A percentile compares a stretch with the other conserved stretches of the same genome.
Conservation (phyloP, 1,140 invertebrate genomes). For the Macrocentrus cingulum region DNA sequence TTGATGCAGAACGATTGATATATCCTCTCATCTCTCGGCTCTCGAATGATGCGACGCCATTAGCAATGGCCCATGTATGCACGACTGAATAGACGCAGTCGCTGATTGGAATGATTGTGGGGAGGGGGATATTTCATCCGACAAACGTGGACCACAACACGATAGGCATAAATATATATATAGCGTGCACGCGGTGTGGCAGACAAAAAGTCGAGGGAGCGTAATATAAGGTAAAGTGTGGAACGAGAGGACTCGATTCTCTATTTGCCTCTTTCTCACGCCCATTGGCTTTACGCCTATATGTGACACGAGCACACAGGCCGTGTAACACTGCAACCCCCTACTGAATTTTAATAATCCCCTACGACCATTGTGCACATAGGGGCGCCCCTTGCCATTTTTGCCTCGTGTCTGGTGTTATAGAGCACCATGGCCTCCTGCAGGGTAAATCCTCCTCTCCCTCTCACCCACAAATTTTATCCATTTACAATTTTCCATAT, state of each 20-base stretch:
- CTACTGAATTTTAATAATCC: constrained; percentile 52
- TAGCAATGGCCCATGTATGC: constrained; percentile 14
- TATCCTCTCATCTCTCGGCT: constrained; percentile 7
- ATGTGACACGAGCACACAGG: neutral
- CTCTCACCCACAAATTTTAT: neutral
- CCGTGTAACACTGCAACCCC: constrained; percentile 23
- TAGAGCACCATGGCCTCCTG: constrained; percentile 48
- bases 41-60: constrained; percentile 17
- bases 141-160: constrained; percentile 43
- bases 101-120: constrained; percentile 55
- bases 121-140: constrained; percentile 51
- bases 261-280: too few relatives aligned
- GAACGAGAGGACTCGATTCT: too few relatives aligned
- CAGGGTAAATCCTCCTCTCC: constrained; percentile 37
- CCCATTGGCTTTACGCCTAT: constrained; percentile 6
- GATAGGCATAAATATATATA: constrained; percentile 9
- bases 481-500: neutral
- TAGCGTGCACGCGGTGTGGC: neutral
- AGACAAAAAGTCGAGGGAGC: constrained; percentile 25
- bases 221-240: constrained; percentile 2
- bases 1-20: constrained; percentile 15
- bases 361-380: constrained; percentile 30
- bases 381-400: constrained; percentile 15
- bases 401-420: constrained; percentile 51
- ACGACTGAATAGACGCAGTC: constrained; percentile 24